Base-by-base conservation (phyloP, 2,888 invertebrate species). In the Eristalis pertinax region DNA sequence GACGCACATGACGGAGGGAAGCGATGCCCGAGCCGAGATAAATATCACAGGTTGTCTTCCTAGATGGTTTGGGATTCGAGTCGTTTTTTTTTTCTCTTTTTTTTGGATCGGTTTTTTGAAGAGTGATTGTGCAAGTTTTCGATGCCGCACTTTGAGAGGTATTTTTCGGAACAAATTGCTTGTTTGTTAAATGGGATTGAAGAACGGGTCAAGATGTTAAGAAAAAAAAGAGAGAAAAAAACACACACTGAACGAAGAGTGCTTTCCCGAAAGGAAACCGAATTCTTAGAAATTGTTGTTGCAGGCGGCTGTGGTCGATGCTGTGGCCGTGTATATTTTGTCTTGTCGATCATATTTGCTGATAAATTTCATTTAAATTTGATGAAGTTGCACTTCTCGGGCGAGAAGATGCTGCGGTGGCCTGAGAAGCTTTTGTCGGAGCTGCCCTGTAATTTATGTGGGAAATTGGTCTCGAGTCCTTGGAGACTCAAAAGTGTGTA, bases 311-410 rank as follows among this genome's bases (percentile, higher is more conserved):
- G 50, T 1, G 50, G 4, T 24, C 2, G n/a, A 10, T 19, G 4
- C 2, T 1, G 50, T 1, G 50, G 4, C 35, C 2, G 26, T 41
- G 22, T 72, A n/a, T 65, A 15, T 62, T 67, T 79, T 41, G 41
- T 65, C 29, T 73, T 75, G 65, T 72, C 58, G 83, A 86, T 86
- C 86, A 75, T 56, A 86, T 86, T 86, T 75, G 78, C 86, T 86
- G 86, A 86, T 86, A 86, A 79, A 58, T 72, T 86, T 83, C 68
- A 86, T 86, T 86, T 86, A 83, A 86, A 86, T 83, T 83, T 67
- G 62, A 75, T 86, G 86, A 86, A 79, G 78, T 75, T 86, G 86
- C 86, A 83, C 62, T 86, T 86, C 75, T 78, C 7, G 63, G 62
- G 19, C 5, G 22, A 10, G 22, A 7, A 60, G 60, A 24, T 0